Conservation (phyloP, 2,888 invertebrate species). For the Coleophora deauratella region DNA sequence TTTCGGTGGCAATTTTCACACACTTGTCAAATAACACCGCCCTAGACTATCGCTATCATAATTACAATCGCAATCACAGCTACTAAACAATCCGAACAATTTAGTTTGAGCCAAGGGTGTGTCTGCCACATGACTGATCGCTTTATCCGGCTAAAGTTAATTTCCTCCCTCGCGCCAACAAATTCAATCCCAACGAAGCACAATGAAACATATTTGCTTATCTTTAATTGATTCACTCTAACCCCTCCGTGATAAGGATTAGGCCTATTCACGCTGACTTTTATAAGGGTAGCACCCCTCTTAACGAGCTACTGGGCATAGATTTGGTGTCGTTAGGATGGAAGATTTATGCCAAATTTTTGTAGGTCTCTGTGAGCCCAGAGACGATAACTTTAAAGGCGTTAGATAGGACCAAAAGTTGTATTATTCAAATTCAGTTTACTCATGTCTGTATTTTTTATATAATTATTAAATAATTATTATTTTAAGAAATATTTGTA, state of each 20-base stretch:
- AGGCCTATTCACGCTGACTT: constrained; percentile 71
- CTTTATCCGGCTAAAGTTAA: constrained; percentile 62
- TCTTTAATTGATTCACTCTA: constrained; percentile 74
- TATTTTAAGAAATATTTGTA: too few species aligned
- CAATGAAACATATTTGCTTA: constrained; percentile 71
- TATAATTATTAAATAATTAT: too few species aligned
- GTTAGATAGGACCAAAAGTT: too few species aligned
- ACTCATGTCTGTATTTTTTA: too few species aligned
- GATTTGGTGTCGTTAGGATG: constrained; percentile 21
- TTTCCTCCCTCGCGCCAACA: constrained; percentile 64
- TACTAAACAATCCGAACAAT: constrained; percentile 38
- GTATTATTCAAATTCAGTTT: too few species aligned
- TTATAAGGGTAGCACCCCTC: constrained; percentile 67
- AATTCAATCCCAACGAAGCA: constrained; percentile 51
- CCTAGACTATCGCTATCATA: not conserved
- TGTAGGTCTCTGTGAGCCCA: constrained; percentile 16
- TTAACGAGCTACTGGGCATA: constrained; percentile 48
- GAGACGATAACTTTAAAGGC: too few species aligned
- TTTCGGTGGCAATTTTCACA: constrained; percentile 3
- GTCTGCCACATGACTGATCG: constrained; percentile 53
- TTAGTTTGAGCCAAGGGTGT: constrained; percentile 40
- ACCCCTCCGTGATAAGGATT: constrained; percentile 68
- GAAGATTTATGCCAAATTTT: constrained; percentile 16
- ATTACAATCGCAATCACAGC: constrained; percentile 7
- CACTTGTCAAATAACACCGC: constrained; percentile 3